phyloP scores from a whole-genome alignment of 2,888 invertebrate genomes.

The Harpalus rufipes region DNA sequence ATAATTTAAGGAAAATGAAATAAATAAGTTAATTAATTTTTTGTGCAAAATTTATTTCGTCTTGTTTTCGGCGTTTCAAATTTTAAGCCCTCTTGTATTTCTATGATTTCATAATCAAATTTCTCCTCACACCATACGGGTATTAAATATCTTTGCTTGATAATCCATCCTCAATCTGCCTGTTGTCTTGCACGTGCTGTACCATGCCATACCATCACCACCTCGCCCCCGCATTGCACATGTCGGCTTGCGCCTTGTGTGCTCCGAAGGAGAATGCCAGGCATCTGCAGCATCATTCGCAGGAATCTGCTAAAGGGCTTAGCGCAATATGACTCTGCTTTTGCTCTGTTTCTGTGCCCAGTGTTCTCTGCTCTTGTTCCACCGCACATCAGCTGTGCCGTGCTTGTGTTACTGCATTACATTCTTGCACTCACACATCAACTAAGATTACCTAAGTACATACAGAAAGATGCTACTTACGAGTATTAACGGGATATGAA shows the following conservation, averaged over 20 bases:
- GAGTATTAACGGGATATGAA: no score
- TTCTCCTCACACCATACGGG: no score
- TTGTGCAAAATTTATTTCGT: no score
- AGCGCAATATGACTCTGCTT: conserved; percentile 23
- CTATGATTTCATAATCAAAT: no score
- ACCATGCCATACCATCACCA: no score
- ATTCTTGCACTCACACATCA: neutral
- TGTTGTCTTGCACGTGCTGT: neutral
- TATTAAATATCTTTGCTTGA: no score
- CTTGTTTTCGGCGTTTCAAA: no score
- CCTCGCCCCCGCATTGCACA: neutral
- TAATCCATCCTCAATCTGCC: no score
- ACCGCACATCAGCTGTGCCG: neutral
- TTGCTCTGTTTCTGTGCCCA: neutral
- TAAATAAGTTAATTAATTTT: no score
- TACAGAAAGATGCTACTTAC: no score
- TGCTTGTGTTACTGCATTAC: neutral
- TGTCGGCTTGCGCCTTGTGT: neutral
- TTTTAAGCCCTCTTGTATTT: no score
- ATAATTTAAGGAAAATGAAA: no score
- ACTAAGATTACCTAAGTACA: neutral
- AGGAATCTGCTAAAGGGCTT: conserved; percentile 33
- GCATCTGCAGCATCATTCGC: conserved; percentile 39
- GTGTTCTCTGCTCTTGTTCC: neutral
- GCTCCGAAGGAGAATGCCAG: conserved; percentile 8